Percentiles rank a stretch among this genome's conserved stretches.
Evolutionary conservation across 2,113 vertebrate genomes (phyloP).

Genomic region (Trachemys scripta): DNA sequence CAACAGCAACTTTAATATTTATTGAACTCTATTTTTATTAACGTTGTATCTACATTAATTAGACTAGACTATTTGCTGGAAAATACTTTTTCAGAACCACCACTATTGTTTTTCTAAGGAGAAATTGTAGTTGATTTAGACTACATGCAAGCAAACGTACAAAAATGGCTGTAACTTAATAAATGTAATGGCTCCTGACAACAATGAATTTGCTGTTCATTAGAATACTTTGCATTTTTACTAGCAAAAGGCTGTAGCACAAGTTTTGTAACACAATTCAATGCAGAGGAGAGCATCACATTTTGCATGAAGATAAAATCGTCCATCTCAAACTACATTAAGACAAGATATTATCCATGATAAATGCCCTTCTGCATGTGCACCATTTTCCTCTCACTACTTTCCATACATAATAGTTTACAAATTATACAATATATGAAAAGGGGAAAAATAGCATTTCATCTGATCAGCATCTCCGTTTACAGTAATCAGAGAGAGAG

Average conservation of each 20-base stretch:
- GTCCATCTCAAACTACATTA: not conserved
- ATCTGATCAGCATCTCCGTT: slow-evolving; percentile 64
- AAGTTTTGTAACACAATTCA: not conserved
- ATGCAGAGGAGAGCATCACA: not conserved
- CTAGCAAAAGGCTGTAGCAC: not conserved
- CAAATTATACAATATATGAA: slow-evolving; percentile 10
- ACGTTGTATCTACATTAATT: not conserved
- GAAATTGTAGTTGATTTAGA: not conserved
- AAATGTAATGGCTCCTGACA: slow-evolving; percentile 18
- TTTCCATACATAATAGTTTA: not conserved
- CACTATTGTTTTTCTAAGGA: not conserved
- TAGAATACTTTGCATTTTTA: not conserved
- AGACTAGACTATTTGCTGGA: not conserved
- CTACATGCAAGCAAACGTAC: slow-evolving; percentile 11
- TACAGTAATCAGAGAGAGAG: slow-evolving; percentile 64
- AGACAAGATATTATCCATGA: not conserved
- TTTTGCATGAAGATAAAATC: slow-evolving; percentile 17
- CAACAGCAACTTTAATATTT: not conserved
- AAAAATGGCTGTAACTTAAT: not conserved
- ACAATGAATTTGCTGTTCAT: not conserved
- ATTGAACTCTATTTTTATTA: not conserved
- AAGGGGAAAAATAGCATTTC: slow-evolving; percentile 59
- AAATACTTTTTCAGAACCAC: slow-evolving; percentile 11
- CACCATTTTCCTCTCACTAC: not conserved
- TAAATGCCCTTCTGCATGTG: not conserved